Conservation (phyloP, 2,888 invertebrate species). For the Psylliodes chrysocephalus region DNA sequence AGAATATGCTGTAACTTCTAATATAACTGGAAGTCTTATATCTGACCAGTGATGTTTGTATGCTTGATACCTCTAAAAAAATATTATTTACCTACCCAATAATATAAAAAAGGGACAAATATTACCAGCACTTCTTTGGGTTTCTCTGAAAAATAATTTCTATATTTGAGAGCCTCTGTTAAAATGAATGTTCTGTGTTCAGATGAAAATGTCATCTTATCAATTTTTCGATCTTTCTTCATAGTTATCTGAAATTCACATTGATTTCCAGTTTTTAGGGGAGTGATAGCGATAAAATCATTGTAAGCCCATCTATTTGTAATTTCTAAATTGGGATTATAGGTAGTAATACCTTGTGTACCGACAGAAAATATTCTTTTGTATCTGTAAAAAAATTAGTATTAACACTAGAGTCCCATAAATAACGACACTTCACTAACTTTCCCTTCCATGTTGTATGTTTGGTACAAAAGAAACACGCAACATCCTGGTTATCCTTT, state of each 20-base stretch:
- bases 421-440: conserved; percentile 69
- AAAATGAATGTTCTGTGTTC: conserved; percentile 93
- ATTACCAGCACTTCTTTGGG: conserved; percentile 78
- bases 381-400: conserved; percentile 71
- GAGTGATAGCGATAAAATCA: conserved; percentile 57
- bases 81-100: not conserved
- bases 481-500: conserved; percentile 95
- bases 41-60: conserved; percentile 98
- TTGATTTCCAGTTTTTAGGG: conserved; percentile 65
- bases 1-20: conserved; percentile 93
- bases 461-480: conserved; percentile 96
- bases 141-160: conserved; percentile 83
- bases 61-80: conserved; percentile 74
- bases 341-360: conserved; percentile 94
- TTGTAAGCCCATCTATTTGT: conserved; percentile 91
- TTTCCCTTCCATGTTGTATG: conserved; percentile 99
- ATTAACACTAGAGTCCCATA: not conserved
- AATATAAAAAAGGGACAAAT: not conserved
- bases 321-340: conserved; percentile 91
- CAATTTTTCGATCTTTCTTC: conserved; percentile 90
- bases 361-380: conserved; percentile 97
- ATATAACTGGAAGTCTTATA: conserved; percentile 83
- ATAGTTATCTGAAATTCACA: conserved; percentile 85
- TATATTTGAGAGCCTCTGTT: conserved; percentile 87
- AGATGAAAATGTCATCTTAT: conserved; percentile 95